Conservation (phyloP, 2,888 invertebrate genomes). For the Pharmacophagus antenor region DNA sequence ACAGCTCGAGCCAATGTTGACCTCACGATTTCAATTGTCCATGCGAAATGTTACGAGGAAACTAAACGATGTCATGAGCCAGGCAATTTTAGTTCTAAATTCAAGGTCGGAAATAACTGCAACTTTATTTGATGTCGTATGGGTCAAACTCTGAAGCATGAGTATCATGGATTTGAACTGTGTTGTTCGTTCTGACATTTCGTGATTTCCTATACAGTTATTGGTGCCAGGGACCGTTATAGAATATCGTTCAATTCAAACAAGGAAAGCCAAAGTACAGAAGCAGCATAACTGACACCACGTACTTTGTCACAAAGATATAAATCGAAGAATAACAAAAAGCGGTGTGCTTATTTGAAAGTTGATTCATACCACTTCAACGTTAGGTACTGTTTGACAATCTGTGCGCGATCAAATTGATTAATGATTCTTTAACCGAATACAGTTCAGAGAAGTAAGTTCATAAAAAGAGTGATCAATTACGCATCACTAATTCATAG, state of each 20-base stretch:
- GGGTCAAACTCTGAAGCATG: conserved; percentile 30
- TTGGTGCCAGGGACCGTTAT: conserved; percentile 5
- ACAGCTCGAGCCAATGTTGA: conserved; percentile 71
- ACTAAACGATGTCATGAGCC: conserved; percentile 75
- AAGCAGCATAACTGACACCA: conserved; percentile 18
- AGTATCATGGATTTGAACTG: conserved; percentile 5
- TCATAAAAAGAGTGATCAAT: conserved; percentile 9
- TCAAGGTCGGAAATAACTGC: conserved; percentile 73
- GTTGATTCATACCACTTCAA: conserved; percentile 17
- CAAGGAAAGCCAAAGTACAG: conserved; percentile 12
- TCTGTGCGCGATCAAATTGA: conserved; percentile 15
- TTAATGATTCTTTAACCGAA: conserved; percentile 23
- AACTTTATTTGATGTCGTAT: conserved; percentile 41
- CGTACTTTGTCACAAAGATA: conserved; percentile 15
- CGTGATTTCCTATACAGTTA: conserved; percentile 18
- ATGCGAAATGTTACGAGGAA: conserved; percentile 74
- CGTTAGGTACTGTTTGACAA: conserved; percentile 20
- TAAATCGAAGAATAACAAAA: conserved; percentile 12
- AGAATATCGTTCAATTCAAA: conserved; percentile 3
- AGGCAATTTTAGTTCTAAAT: conserved; percentile 72
- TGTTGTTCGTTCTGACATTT: conserved; percentile 9
- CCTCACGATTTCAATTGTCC: conserved; percentile 81
- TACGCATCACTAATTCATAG: conserved; percentile 8
- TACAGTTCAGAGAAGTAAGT: conserved; percentile 10
- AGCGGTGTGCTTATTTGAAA: conserved; percentile 13